Conservation (phyloP, 1,140 invertebrate species). For the Scaptomyza pallida region DNA sequence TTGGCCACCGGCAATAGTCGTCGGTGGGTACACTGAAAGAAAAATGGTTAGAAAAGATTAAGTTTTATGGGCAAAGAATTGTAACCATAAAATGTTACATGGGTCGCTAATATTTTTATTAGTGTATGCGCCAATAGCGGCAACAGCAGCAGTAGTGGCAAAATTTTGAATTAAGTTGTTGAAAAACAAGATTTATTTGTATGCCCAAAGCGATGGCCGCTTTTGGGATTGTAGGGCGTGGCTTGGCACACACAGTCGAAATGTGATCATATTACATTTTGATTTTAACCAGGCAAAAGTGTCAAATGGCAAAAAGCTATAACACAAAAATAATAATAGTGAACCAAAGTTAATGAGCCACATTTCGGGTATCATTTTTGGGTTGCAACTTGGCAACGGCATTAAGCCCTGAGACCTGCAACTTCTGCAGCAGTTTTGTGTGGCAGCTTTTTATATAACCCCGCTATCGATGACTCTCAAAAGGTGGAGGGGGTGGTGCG, state of each 20-base stretch:
- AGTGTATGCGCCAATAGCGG: constrained; percentile 1
- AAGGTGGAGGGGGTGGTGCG: background rate
- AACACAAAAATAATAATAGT: too few species aligned
- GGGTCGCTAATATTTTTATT: too few species aligned
- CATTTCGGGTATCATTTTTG: constrained; percentile 71
- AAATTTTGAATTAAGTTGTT: constrained; percentile 71
- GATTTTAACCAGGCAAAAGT: constrained; percentile 26
- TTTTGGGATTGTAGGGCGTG: background rate
- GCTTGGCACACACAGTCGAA: constrained; percentile 5
- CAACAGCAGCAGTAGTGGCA: constrained; percentile 35
- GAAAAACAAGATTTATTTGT: constrained; percentile 78
- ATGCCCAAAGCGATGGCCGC: constrained; percentile 15
- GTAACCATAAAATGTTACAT: too few species aligned
- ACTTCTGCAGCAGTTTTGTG: constrained; percentile 20
- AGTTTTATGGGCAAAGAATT: too few species aligned
- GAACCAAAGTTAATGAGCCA: constrained; percentile 74
- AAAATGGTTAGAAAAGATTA: too few species aligned
- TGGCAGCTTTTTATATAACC: constrained; percentile 58
- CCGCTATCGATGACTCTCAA: constrained; percentile 62
- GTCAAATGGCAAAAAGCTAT: constrained; percentile 34
- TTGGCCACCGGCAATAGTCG: constrained; percentile 18
- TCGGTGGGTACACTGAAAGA: constrained; percentile 8
- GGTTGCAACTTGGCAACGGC: constrained; percentile 57
- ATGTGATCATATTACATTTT: constrained; percentile 73
- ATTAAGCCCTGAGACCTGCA: constrained; percentile 9